Conservation (phyloP, 2,113 vertebrate species). For the Theristicus caerulescens region DNA sequence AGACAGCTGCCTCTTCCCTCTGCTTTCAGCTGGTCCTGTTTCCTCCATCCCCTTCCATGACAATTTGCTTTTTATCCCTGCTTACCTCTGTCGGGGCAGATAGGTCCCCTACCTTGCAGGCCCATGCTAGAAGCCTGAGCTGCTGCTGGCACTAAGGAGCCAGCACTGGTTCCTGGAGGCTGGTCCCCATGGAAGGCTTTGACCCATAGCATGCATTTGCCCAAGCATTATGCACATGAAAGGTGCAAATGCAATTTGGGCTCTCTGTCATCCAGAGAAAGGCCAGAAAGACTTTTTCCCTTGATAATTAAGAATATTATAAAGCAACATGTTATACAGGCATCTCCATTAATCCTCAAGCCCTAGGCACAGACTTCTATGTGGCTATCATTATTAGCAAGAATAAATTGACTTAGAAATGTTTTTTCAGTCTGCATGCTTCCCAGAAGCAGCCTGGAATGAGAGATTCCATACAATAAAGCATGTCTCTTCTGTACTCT, state of each 20-base stretch:
- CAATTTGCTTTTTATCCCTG: neutral
- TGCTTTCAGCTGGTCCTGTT: neutral
- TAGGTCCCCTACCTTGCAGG: neutral
- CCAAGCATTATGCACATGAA: neutral
- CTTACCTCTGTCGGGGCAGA: neutral
- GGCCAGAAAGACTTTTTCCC: neutral
- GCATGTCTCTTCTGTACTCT: neutral
- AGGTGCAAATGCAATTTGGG: neutral
- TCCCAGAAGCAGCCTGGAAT: neutral
- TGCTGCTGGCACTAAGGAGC: neutral
- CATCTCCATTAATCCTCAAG: neutral
- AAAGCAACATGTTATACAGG: neutral
- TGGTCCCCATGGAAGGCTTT: neutral
- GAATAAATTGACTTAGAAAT: neutral
- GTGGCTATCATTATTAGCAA: neutral
- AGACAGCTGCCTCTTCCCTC: neutral
- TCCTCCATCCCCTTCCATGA: neutral
- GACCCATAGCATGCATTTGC: neutral
- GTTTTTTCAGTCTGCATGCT: neutral
- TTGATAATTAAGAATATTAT: neutral
- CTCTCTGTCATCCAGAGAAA: neutral
- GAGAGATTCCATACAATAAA: neutral
- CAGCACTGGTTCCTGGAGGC: neutral
- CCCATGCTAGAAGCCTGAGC: neutral
- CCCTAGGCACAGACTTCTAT: neutral